A percentile compares a stretch with the other conserved stretches of the same genome.
Evolutionary conservation across 1,140 invertebrate genomes (phyloP).

Genomic region (Atta texana): DNA sequence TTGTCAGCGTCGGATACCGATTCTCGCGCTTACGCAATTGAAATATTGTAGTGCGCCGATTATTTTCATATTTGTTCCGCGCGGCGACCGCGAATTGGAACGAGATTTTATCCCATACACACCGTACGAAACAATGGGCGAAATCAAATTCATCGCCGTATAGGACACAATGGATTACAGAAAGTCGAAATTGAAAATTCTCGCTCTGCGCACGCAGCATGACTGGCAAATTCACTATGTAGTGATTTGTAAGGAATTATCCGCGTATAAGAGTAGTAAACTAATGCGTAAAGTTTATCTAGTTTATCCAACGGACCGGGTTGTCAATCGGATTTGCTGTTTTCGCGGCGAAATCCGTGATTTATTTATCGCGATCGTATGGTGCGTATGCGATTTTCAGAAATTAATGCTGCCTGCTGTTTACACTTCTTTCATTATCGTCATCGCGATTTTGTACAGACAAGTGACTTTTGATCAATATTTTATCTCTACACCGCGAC

Average conservation of each 20-base stretch:
- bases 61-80: slow-evolving; percentile 66
- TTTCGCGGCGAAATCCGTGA: slow-evolving; percentile 29
- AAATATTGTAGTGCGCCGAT: slow-evolving; percentile 59
- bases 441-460: slow-evolving; percentile 4
- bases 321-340: slow-evolving; percentile 58
- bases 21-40: slow-evolving; percentile 51
- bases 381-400: slow-evolving; percentile 6
- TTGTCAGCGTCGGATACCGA: slow-evolving; percentile 27
- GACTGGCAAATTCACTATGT: slow-evolving; percentile 54
- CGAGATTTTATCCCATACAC: slow-evolving; percentile 57
- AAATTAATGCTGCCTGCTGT: slow-evolving; percentile 41
- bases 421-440: slow-evolving; percentile 19
- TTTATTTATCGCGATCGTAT: slow-evolving; percentile 54
- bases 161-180: slow-evolving; percentile 61
- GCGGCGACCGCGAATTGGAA: slow-evolving; percentile 63
- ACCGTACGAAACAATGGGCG: slow-evolving; percentile 52
- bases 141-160: slow-evolving; percentile 59
- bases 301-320: slow-evolving; percentile 37
- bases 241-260: slow-evolving; percentile 64
- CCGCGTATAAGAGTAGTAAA: slow-evolving; percentile 45
- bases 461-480: slow-evolving; percentile 28
- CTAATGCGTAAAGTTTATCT: slow-evolving; percentile 53
- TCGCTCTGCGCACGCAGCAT: slow-evolving; percentile 23
- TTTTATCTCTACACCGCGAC: background rate
- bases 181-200: slow-evolving; percentile 67